Base-by-base conservation (phyloP, 2,888 invertebrate species). In the Villa cingulata region DNA sequence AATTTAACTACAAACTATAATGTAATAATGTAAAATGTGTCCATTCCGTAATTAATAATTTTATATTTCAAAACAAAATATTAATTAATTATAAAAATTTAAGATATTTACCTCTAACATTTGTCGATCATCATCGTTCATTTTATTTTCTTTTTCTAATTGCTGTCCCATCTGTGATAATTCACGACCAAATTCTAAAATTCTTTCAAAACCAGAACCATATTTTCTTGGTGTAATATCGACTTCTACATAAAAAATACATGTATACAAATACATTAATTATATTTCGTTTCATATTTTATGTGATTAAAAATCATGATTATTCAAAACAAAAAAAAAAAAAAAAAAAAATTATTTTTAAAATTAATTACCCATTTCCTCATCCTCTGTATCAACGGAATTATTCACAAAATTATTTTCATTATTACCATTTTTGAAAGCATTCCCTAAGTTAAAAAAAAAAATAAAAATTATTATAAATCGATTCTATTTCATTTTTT, bases 111-210 rank as follows among this genome's bases (percentile, higher is more conserved):
- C 89, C 78, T 88, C 87, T 50, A 96, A 75, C 85, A 94, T 90
- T 72, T 89, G 86, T 68, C 90, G 87, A 71, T 89, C 87, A 53
- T 74, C 74, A 51, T 72, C 71, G 61, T 83, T 83, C 70, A 80
- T 83, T 66, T 85, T 85, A 63, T 83, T 81, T 62, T 90, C 86
- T 62, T 83, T 80, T 59, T 83, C 79, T 57, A 95, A 72, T 57
- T 80, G 78, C 64, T 87, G 84, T 65, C 90, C 91, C 81, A 94
- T 86, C 57, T 86, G 81, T 68, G 92, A 90, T 55, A 96, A 76
- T 64, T 95, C 94, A 58, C 87, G 80, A 18, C 96, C 96, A 70
- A 94, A 96, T 62, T 90, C 85, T 57, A 96, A 74, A 80, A 96
- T 92, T 59, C 88, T 81, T 71, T 95, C 91, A 54, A 95, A 86